Evolutionary conservation across 2,797 vertebrate genomes (phyloP).

Genomic region (Ptychadena robeensis): DNA sequence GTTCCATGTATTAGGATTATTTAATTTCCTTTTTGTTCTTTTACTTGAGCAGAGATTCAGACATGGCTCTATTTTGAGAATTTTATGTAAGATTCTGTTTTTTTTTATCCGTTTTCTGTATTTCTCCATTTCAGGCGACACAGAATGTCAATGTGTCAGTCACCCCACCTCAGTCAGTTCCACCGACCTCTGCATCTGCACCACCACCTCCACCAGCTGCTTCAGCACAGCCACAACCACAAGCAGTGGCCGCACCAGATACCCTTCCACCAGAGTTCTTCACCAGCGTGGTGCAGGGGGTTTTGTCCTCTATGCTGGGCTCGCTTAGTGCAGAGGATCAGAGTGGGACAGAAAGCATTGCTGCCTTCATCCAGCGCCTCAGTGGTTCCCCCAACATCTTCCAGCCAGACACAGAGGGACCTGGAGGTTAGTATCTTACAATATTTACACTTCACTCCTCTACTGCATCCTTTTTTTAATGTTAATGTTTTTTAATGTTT

Average conservation of each 20-base stretch:
- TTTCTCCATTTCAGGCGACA: conserved; percentile 66
- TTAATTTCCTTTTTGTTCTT: no score
- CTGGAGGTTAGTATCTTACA: conserved; percentile 76
- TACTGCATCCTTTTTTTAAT: no score
- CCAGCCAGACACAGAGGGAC: conserved; percentile 86
- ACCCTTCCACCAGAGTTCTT: conserved; percentile 87
- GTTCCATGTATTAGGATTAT: no score
- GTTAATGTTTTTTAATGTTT: no score
- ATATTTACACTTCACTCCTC: not conserved
- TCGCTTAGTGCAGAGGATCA: conserved; percentile 84
- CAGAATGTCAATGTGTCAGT: conserved; percentile 65
- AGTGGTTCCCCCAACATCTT: conserved; percentile 90
- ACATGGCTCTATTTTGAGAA: no score
- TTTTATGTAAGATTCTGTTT: no score
- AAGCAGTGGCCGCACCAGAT: conserved; percentile 68
- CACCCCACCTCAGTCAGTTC: conserved; percentile 45
- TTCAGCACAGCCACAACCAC: conserved; percentile 53
- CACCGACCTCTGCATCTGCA: not conserved
- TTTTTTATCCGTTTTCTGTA: no score
- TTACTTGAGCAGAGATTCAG: no score
- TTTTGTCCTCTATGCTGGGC: conserved; percentile 88
- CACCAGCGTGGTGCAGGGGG: conserved; percentile 89
- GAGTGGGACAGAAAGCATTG: conserved; percentile 89
- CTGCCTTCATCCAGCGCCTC: conserved; percentile 90
- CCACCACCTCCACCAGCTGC: conserved; percentile 40